These are phyloP conservation scores for Zaprionus nigranus DNA, from an alignment of 1,140 invertebrate species.

Conservation along the genomic window DNA sequence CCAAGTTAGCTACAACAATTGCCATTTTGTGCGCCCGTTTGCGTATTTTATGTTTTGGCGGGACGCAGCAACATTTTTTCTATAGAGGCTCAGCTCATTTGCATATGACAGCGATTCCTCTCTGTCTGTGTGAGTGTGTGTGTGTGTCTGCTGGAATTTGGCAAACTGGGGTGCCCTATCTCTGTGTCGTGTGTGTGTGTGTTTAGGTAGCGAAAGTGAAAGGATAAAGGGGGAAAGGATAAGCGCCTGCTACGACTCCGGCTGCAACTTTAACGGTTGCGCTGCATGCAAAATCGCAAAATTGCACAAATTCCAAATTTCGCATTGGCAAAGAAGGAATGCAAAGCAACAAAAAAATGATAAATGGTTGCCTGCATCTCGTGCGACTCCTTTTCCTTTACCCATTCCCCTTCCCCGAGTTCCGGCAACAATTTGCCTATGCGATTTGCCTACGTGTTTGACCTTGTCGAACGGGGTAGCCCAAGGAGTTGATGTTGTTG, in stretches of 20 bases:
- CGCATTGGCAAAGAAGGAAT: constrained; percentile 10
- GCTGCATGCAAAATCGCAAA: constrained; percentile 75
- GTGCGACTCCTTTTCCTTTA: constrained; percentile 10
- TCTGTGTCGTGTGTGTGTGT: constrained; percentile 41
- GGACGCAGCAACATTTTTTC: constrained; percentile 43
- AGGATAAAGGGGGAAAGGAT: constrained; percentile 67
- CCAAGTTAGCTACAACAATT: constrained; percentile 49
- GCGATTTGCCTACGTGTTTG: constrained; percentile 64
- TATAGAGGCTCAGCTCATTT: constrained; percentile 66
- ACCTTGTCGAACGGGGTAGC: constrained; percentile 60
- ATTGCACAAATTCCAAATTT: constrained; percentile 47
- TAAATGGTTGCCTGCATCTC: constrained; percentile 70
- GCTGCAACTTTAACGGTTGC: constrained; percentile 52
- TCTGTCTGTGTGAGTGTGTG: constrained; percentile 28
- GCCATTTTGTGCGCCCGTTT: constrained; percentile 60
- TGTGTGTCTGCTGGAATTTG: constrained; percentile 70
- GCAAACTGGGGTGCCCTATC: constrained; percentile 57
- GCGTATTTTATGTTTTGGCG: constrained; percentile 65
- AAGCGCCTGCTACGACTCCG: constrained; percentile 37
- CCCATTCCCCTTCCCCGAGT: not conserved
- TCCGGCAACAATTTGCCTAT: constrained; percentile 50
- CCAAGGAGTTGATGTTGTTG: constrained; percentile 25
- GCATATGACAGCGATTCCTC: constrained; percentile 69
- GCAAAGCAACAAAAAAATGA: constrained; percentile 55
- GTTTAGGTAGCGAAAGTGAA: constrained; percentile 78